phyloP scores from a whole-genome alignment of 2,113 vertebrate species.

The Microtus richardsoni region DNA sequence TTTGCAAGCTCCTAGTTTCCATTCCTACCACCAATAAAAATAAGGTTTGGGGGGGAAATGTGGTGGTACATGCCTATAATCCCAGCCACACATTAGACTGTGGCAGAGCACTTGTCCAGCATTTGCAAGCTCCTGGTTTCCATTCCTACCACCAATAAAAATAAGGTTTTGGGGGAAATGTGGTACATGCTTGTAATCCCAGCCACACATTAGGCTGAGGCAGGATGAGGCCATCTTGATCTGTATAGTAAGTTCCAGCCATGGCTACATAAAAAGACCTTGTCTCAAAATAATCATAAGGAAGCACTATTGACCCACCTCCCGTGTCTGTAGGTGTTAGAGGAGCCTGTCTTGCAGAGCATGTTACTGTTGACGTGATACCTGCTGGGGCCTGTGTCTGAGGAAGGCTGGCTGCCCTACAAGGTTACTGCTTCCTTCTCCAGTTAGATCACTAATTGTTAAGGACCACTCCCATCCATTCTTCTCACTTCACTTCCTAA shows the following conservation, averaged over 20 bases:
- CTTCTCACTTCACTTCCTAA: constrained; percentile 74
- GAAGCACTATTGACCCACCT: not conserved
- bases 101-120: not conserved
- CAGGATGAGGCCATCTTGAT: not conserved
- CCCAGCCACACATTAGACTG: not conserved
- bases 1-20: not conserved
- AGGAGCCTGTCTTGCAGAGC: not conserved
- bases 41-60: not conserved
- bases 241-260: not conserved
- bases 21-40: not conserved
- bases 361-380: not conserved
- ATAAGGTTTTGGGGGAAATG: not conserved
- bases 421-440: constrained; percentile 53
- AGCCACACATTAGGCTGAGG: not conserved
- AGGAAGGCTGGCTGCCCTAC: not conserved
- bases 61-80: not conserved
- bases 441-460: constrained; percentile 14
- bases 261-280: not conserved
- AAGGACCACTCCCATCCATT: not conserved
- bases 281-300: not conserved
- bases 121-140: not conserved
- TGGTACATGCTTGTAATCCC: not conserved
- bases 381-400: not conserved
- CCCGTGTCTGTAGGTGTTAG: not conserved
- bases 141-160: not conserved